Evolutionary conservation across 2,797 vertebrate species (phyloP), one percentile per base, ranked within the genome.

Genomic region (Urosaurus nigricauda): DNA sequence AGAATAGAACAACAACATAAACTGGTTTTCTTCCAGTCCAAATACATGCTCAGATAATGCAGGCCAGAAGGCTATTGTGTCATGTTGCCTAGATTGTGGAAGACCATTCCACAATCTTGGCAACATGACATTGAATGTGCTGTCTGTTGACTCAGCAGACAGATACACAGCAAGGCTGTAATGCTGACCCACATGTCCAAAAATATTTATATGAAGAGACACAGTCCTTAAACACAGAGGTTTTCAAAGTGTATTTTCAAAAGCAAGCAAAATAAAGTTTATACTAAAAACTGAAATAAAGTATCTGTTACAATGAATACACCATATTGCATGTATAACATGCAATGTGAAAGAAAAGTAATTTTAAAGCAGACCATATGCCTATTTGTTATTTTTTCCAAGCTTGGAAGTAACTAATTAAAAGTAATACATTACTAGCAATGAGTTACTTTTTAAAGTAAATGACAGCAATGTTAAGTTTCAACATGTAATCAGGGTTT

Each of bases 231-330:
- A 43, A 60, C 53, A 60, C 19, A 56, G 16, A 35, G 9, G 35
- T 58, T 84, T 84, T 43, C 43, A 24, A 9, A 32, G 7, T 17
- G n/a, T 11, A 63, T 47, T 65, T 88, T 71, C 53, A 73, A 9
- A 70, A 47, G 29, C 53, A 84, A 13, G 16, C 21, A 29, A n/a
- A 63, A 80, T 78, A 78, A 83, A n/a, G 24, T 24, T 17, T 7
- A n/a, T 17, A 32, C 24, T 32, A 73, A 24, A 1, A 21, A n/a
- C 11, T 37, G 24, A 63, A 47, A 80, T 74, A 63, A 84, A 65
- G 16, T 5, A 17, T 35, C 16, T 24, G 21, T 81, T 63, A 91
- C 71, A 56, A 86, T 90, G 40, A 92, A 92, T 92, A 32, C 32
- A 65, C 2, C 19, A 26, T 63, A 35, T 43, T 82, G 6, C 19